Base-by-base conservation (phyloP, 2,888 invertebrate species). In the Acronicta alni region DNA sequence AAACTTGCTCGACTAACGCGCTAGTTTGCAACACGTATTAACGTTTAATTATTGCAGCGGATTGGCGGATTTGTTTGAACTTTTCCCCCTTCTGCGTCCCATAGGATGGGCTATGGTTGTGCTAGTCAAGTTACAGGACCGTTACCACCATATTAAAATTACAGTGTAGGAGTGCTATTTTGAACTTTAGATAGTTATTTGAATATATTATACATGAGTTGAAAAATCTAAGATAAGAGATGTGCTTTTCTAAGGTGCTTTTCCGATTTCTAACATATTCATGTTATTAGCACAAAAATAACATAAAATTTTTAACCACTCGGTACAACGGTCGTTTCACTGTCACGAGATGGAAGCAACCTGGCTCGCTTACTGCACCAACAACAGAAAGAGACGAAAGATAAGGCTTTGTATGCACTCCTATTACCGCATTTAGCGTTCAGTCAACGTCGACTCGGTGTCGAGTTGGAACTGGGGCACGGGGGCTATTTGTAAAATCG, bases 301-400 rank as follows among this genome's bases (percentile, higher is more conserved):
- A 23, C 49, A 47, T 23, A 57, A 49, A 39, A 62, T 77, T 72
- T 78, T 75, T 72, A 48, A 42, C 32, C 78, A 62, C 53, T 70
- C 77, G 3, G 79, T 84, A 85, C 83, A 67, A 60, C 77, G 44
- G 79, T 83, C 82, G 85, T 86, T 86, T 85, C 84, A 84, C 84
- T 84, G 81, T 75, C 75, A 70, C 42, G 73, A 79, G 80, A 79
- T 63, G 53, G 76, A 54, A 68, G 56, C 74, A 51, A 14, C 63
- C 67, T 65, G 14, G 6, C 70, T 70, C 55, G 20, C 67, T 76
- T 60, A 15, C 23, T 52, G 44, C 8, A 7, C 4, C 0, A 55
- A 57, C 14, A 55, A 58, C 45, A 49, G 66, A 77, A 54, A 66
- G 71, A 73, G 68, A 78, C 0, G 18, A 12, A 55, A 41, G 10